These are phyloP conservation scores for Brenthis ino DNA, from an alignment of 2,888 invertebrate genomes.

Conservation along the genomic window DNA sequence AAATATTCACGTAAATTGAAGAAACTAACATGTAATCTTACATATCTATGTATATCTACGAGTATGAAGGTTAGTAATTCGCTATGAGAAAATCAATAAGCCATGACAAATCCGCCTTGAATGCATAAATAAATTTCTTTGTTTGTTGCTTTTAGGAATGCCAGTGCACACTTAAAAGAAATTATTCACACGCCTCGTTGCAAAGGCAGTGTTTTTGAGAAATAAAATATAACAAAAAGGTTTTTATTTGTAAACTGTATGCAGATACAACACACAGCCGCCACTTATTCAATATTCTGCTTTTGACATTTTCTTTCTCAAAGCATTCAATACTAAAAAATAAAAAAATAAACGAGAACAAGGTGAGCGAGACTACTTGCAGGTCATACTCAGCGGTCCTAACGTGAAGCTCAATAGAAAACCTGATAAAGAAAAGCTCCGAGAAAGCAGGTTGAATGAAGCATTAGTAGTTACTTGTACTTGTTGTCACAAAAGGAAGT, in stretches of 20 bases:
- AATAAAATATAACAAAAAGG: slow-evolving; percentile 18
- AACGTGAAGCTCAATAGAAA: slow-evolving; percentile 17
- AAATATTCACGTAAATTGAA: too few species aligned
- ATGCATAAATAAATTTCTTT: too few species aligned
- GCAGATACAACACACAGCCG: slow-evolving; percentile 11
- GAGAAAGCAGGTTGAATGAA: slow-evolving; percentile 24
- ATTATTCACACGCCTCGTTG: slow-evolving; percentile 8
- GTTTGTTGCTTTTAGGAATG: neutral
- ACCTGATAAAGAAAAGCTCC: slow-evolving; percentile 21
- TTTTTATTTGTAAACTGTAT: slow-evolving; percentile 20
- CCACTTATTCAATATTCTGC: slow-evolving; percentile 6
- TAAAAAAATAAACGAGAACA: slow-evolving; percentile 28
- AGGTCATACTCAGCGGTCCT: slow-evolving; percentile 23
- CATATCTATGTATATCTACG: too few species aligned
- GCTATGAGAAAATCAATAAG: neutral
- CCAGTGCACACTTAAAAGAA: slow-evolving; percentile 7
- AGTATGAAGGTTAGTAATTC: too few species aligned
- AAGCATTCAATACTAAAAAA: slow-evolving; percentile 14
- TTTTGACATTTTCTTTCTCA: slow-evolving; percentile 17
- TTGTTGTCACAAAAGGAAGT: slow-evolving; percentile 23
- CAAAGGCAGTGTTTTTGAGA: slow-evolving; percentile 22
- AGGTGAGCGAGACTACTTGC: slow-evolving; percentile 23
- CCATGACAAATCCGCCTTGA: neutral
- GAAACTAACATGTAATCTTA: neutral
- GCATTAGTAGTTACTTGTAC: slow-evolving; percentile 24